A percentile compares a stretch with the other conserved stretches of the same genome.
phyloP scores from a whole-genome alignment of 2,113 vertebrate genomes.

The Scartelaos histophorus region DNA sequence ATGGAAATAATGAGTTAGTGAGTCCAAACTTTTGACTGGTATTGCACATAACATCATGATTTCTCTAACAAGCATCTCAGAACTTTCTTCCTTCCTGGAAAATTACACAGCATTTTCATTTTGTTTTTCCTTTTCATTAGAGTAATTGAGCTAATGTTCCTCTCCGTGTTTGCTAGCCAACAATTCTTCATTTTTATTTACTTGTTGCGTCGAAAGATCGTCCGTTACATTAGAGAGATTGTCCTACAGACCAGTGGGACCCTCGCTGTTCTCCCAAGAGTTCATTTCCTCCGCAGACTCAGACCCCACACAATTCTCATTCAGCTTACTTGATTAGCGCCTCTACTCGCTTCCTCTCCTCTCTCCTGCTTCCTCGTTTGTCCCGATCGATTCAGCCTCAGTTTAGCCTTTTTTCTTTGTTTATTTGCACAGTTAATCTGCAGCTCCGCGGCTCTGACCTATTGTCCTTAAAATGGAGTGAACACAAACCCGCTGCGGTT shows the following conservation, averaged over 20 bases:
- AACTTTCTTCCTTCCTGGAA: background rate
- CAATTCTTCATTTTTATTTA: background rate
- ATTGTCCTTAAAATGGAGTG: conserved; percentile 52
- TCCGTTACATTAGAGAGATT: background rate
- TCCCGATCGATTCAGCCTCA: conserved; percentile 60
- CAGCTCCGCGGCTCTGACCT: conserved; percentile 54
- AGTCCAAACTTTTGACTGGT: no score
- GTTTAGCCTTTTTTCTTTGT: conserved; percentile 41
- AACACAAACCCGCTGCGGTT: conserved; percentile 44
- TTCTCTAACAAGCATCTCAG: no score
- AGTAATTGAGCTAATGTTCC: background rate
- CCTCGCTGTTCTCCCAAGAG: conserved; percentile 48
- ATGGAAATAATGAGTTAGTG: no score
- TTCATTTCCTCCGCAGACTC: conserved; percentile 54
- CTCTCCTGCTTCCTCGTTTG: conserved; percentile 38
- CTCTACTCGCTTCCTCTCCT: conserved; percentile 41
- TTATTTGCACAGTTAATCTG: conserved; percentile 65
- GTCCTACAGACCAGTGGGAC: conserved; percentile 22
- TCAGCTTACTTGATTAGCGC: conserved; percentile 63
- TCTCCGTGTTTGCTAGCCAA: background rate
- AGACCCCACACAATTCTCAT: conserved; percentile 16
- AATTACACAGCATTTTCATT: no score
- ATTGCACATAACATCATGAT: no score
- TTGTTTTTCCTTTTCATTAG: background rate
- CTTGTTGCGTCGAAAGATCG: background rate